These are phyloP conservation scores for Toxotes lorentzi DNA, from an alignment of 2,797 vertebrate genomes.

Conservation along the genomic window DNA sequence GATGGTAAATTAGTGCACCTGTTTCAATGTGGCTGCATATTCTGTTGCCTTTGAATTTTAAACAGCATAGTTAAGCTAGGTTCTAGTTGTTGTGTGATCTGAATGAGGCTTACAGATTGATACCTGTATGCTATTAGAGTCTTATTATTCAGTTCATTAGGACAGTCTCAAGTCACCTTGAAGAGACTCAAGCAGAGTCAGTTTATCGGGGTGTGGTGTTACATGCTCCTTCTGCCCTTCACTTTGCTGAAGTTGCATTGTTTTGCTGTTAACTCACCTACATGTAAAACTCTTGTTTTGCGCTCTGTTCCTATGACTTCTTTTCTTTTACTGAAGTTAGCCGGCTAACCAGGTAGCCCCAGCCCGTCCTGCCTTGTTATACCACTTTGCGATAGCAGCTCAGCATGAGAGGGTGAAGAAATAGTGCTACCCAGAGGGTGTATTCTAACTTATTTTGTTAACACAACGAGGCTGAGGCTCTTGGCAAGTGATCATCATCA, in stretches of 20 bases:
- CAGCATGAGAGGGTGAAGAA: too few relatives aligned
- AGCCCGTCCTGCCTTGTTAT: too few relatives aligned
- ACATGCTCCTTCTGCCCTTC: neutral
- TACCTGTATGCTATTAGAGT: constrained; percentile 12
- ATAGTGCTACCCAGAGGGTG: too few relatives aligned
- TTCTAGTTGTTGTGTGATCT: neutral
- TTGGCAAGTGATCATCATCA: too few relatives aligned
- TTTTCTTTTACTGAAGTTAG: too few relatives aligned
- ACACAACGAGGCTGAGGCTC: too few relatives aligned
- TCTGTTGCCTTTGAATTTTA: constrained; percentile 1
- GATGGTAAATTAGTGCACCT: neutral
- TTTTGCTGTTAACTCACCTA: neutral
- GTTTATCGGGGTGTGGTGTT: neutral
- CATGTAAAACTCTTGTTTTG: too few relatives aligned
- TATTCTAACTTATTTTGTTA: too few relatives aligned
- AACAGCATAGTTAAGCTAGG: neutral
- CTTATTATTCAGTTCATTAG: constrained; percentile 25
- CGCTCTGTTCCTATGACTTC: too few relatives aligned
- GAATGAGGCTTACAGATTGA: constrained; percentile 4
- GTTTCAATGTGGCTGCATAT: neutral
- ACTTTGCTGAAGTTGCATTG: neutral
- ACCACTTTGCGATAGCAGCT: too few relatives aligned
- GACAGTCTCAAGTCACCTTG: constrained; percentile 7
- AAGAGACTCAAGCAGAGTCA: constrained; percentile 1
- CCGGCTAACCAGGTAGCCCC: too few relatives aligned